Conservation (phyloP, 2,888 invertebrate species). For the Cartodere bifasciata region DNA sequence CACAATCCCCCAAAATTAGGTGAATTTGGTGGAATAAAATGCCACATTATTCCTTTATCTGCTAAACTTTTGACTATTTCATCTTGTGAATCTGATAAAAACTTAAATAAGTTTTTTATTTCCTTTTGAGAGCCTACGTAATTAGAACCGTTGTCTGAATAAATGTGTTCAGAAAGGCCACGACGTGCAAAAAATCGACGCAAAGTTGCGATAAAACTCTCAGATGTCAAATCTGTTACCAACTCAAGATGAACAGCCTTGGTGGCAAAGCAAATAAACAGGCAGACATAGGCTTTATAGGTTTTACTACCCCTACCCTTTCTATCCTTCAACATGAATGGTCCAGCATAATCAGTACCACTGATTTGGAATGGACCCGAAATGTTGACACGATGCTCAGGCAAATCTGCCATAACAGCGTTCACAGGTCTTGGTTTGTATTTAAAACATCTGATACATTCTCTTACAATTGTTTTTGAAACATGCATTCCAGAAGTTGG, state of each 20-base stretch:
- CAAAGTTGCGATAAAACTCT: slow-evolving; percentile 5
- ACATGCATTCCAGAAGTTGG: slow-evolving; percentile 7
- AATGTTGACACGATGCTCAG: background rate
- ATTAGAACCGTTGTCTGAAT: slow-evolving; percentile 4
- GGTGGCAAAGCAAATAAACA: slow-evolving; percentile 2
- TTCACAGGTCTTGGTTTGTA: slow-evolving; percentile 5
- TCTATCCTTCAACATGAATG: background rate
- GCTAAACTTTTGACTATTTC: no score
- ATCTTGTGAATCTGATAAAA: no score
- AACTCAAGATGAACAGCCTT: slow-evolving; percentile 4
- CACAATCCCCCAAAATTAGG: no score
- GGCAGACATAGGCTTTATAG: background rate
- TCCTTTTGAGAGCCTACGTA: background rate
- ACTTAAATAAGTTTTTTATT: no score
- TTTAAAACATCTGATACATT: slow-evolving; percentile 8
- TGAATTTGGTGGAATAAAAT: no score
- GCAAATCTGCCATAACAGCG: slow-evolving; percentile 6
- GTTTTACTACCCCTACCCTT: background rate
- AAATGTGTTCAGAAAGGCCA: slow-evolving; percentile 1
- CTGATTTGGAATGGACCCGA: slow-evolving; percentile 5
- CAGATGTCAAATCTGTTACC: slow-evolving; percentile 4
- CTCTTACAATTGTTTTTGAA: slow-evolving; percentile 7
- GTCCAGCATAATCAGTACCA: slow-evolving; percentile 8
- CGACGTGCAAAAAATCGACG: slow-evolving; percentile 2
- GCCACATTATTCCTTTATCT: no score